phyloP scores from a whole-genome alignment of 2,888 invertebrate genomes.

The Oscheius sp. region DNA sequence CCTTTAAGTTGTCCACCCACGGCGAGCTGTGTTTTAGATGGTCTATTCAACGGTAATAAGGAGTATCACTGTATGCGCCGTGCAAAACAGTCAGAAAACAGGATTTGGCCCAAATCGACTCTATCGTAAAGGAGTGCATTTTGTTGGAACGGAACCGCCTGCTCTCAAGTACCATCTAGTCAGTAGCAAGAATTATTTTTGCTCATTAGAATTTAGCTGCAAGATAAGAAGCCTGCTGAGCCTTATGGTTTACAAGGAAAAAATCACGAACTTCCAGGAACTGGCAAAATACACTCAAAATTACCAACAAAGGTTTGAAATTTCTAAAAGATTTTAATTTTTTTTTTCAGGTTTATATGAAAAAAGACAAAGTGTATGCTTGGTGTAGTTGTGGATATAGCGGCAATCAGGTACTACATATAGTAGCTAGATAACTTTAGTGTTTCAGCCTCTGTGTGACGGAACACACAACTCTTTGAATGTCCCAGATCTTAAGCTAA shows the following conservation, averaged over 20 bases:
- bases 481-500: constrained; percentile 76
- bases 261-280: constrained; percentile 68
- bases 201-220: constrained; percentile 50
- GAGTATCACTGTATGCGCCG: not conserved
- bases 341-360: constrained; percentile 58
- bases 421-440: too few relatives aligned
- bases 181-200: constrained; percentile 19
- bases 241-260: constrained; percentile 71
- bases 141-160: constrained; percentile 72
- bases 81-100: constrained; percentile 55
- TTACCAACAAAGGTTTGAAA: constrained; percentile 51
- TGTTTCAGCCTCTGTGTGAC: constrained; percentile 88
- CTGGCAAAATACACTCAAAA: constrained; percentile 64
- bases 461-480: constrained; percentile 82
- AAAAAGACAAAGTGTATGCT: constrained; percentile 83
- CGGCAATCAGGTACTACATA: constrained; percentile 79
- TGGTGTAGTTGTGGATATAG: constrained; percentile 97
- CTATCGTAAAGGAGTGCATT: constrained; percentile 67
- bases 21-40: too few relatives aligned
- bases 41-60: not conserved
- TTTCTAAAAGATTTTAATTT: not conserved
- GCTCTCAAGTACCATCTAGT: constrained; percentile 70
- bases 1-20: too few relatives aligned
- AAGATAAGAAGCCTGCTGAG: constrained; percentile 69
- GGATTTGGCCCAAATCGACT: constrained; percentile 70